Conservation (phyloP, 2,888 invertebrate genomes). For the Tenthredo scrophulariae region DNA sequence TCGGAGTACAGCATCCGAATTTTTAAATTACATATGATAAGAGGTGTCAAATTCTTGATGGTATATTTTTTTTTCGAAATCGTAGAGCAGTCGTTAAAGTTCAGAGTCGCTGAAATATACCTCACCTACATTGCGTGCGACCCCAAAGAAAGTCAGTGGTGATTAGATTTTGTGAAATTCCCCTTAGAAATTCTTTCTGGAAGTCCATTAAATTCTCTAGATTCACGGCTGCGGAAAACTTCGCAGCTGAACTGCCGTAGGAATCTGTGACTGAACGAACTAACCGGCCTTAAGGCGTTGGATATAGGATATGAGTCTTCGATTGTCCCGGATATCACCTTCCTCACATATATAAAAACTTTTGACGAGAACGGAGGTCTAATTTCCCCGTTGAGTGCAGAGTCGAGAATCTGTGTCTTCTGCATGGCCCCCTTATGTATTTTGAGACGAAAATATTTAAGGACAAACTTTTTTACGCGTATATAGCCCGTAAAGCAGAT, state of each 20-base stretch:
- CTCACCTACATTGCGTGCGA: background rate
- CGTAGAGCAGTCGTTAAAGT: background rate
- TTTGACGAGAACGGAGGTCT: background rate
- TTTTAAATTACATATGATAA: background rate
- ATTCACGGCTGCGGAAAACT: background rate
- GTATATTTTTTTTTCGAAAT: background rate
- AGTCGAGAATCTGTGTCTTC: background rate
- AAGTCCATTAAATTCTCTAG: background rate
- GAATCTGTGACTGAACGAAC: background rate
- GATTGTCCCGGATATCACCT: conserved; percentile 31
- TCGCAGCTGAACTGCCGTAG: background rate
- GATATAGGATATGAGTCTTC: conserved; percentile 18
- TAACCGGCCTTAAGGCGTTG: background rate
- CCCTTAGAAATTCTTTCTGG: background rate
- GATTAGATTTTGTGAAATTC: conserved; percentile 38
- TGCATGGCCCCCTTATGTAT: background rate
- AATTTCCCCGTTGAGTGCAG: background rate
- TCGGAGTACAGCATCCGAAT: background rate
- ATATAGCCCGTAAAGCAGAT: background rate
- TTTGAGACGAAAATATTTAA: background rate
- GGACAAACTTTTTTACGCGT: background rate
- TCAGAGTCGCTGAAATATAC: background rate
- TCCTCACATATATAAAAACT: background rate
- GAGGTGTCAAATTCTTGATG: background rate
- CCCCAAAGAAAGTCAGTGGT: background rate